These are phyloP conservation scores for Galerucella calmariensis DNA, from an alignment of 2,888 invertebrate species.

Conservation along the genomic window DNA sequence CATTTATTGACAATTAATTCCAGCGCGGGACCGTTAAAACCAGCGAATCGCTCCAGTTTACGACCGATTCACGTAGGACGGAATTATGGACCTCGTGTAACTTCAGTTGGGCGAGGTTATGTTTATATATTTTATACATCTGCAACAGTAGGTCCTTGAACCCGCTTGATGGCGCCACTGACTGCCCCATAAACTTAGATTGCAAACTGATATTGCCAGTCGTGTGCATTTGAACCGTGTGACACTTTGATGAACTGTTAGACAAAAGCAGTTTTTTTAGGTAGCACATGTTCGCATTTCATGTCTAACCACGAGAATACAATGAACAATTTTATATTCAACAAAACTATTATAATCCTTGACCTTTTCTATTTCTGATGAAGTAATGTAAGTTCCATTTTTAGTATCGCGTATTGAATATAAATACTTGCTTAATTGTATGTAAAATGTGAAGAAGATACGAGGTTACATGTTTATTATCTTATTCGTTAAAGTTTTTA, in stretches of 20 bases:
- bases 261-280: background rate
- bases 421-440: no score
- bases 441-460: no score
- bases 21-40: background rate
- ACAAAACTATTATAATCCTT: background rate
- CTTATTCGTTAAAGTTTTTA: no score
- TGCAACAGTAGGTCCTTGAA: constrained; percentile 42
- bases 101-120: constrained; percentile 45
- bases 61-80: constrained; percentile 35
- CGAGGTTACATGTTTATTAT: no score
- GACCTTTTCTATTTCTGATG: background rate
- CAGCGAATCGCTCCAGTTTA: constrained; percentile 22
- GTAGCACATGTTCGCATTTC: background rate
- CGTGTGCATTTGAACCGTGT: background rate
- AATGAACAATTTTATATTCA: background rate
- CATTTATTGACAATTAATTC: constrained; percentile 15
- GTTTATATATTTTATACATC: constrained; percentile 30
- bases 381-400: background rate
- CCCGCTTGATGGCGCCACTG: constrained; percentile 43
- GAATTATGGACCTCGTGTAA: constrained; percentile 35
- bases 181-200: constrained; percentile 31
- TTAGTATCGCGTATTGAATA: background rate
- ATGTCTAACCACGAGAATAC: background rate
- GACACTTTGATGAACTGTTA: constrained; percentile 13
- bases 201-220: constrained; percentile 10